Evolutionary conservation across 2,113 vertebrate species (phyloP).

Genomic region (Perca flavescens): DNA sequence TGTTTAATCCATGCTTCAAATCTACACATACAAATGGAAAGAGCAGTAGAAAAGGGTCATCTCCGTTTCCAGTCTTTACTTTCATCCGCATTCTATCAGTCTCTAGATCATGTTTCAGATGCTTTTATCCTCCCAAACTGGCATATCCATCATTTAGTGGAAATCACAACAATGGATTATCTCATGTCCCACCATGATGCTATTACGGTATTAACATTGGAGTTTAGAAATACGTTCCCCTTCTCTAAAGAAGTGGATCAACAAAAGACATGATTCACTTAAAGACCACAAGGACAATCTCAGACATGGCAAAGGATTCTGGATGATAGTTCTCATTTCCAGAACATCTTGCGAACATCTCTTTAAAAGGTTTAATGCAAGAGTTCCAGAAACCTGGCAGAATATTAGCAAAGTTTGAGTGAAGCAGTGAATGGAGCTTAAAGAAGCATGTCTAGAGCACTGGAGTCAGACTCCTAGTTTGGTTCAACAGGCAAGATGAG

Average conservation of each 20-base stretch:
- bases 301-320: slow-evolving; percentile 48
- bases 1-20: slow-evolving; percentile 40
- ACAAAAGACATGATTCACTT: slow-evolving; percentile 19
- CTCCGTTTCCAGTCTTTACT: background rate
- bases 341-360: background rate
- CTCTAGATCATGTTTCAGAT: slow-evolving; percentile 9
- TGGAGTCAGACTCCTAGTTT: background rate
- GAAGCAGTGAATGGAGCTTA: background rate
- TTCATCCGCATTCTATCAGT: background rate
- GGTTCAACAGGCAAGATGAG: background rate
- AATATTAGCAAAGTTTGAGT: slow-evolving; percentile 8
- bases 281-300: slow-evolving; percentile 11
- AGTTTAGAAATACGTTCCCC: background rate
- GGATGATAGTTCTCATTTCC: slow-evolving; percentile 13
- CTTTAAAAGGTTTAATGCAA: background rate
- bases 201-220: slow-evolving; percentile 29
- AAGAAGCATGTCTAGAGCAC: background rate
- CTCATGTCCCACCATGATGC: background rate
- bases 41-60: background rate
- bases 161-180: background rate
- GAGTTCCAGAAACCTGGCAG: slow-evolving; percentile 22
- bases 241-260: background rate
- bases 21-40: slow-evolving; percentile 34
- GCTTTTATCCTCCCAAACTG: background rate
- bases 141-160: background rate